Percentiles rank a stretch among this genome's conserved stretches.
Evolutionary conservation across 2,888 invertebrate species (phyloP).

Genomic region (Bellardia bayeri): DNA sequence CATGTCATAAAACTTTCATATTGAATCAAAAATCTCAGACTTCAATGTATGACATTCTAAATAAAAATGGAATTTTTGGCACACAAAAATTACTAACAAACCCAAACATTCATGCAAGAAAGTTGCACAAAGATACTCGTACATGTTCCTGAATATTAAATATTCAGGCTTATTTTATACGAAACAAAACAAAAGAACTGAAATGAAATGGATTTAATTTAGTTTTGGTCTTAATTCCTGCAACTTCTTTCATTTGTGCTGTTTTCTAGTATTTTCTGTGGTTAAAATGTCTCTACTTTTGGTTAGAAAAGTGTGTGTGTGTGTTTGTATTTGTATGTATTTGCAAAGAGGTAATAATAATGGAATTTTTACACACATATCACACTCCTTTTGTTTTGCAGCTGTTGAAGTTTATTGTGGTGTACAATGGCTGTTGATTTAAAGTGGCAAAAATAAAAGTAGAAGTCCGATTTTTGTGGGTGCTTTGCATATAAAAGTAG

Average conservation of each 20-base stretch:
- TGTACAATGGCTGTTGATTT: conserved; percentile 28
- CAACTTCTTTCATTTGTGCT: conserved; percentile 43
- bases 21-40: conserved; percentile 1
- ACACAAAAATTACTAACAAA: conserved; percentile 23
- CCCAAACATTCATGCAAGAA: conserved; percentile 7
- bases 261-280: conserved; percentile 3
- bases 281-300: conserved; percentile 24
- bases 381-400: conserved; percentile 69
- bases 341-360: conserved; percentile 49
- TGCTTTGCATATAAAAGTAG: conserved; percentile 80
- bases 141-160: conserved; percentile 43
- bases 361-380: conserved; percentile 53
- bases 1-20: conserved; percentile 44
- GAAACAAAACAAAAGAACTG: conserved; percentile 37
- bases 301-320: neutral
- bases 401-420: conserved; percentile 18
- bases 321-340: neutral
- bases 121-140: neutral
- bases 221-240: conserved; percentile 56
- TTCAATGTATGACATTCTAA: neutral
- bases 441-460: conserved; percentile 41
- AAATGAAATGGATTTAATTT: conserved; percentile 60
- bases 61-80: conserved; percentile 15
- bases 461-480: conserved; percentile 76
- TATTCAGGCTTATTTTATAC: conserved; percentile 62